phyloP scores from a whole-genome alignment of 2,888 invertebrate species.

The Synergus gifuensis region DNA sequence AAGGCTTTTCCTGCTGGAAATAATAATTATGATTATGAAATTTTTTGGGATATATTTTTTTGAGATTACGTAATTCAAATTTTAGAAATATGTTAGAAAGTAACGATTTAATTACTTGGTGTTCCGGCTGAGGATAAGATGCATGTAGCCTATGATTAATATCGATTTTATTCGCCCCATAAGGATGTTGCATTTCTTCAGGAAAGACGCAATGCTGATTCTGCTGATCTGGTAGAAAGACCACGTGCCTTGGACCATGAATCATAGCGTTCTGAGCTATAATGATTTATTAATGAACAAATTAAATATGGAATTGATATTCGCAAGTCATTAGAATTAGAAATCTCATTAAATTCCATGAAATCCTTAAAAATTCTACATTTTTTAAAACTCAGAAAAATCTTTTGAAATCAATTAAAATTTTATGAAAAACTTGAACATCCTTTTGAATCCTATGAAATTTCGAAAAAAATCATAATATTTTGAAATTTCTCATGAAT shows the following conservation, averaged over 20 bases:
- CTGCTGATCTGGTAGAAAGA: constrained; percentile 71
- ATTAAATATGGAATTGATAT: too few relatives aligned
- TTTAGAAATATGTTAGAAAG: not conserved
- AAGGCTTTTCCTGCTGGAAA: constrained; percentile 56
- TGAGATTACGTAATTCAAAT: not conserved
- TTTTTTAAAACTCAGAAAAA: too few relatives aligned
- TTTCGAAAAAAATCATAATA: too few relatives aligned
- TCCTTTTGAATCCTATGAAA: too few relatives aligned
- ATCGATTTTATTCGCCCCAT: constrained; percentile 68
- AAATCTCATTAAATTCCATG: too few relatives aligned
- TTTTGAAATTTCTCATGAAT: too few relatives aligned
- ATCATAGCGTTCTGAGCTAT: constrained; percentile 65
- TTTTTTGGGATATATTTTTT: not conserved
- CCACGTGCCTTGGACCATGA: constrained; percentile 72
- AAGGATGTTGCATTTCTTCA: constrained; percentile 68
- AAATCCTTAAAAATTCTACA: too few relatives aligned
- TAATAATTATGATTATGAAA: not conserved
- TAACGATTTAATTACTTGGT: constrained; percentile 59
- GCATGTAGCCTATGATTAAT: constrained; percentile 63
- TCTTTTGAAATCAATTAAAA: too few relatives aligned
- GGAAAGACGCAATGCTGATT: constrained; percentile 68
- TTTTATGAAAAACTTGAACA: too few relatives aligned
- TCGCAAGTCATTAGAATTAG: too few relatives aligned
- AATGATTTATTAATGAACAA: constrained; percentile 1
- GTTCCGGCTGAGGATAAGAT: constrained; percentile 67